Evolutionary conservation across 2,113 vertebrate species (phyloP), one percentile per base, ranked within the genome.

Genomic region (Bettongia penicillata): DNA sequence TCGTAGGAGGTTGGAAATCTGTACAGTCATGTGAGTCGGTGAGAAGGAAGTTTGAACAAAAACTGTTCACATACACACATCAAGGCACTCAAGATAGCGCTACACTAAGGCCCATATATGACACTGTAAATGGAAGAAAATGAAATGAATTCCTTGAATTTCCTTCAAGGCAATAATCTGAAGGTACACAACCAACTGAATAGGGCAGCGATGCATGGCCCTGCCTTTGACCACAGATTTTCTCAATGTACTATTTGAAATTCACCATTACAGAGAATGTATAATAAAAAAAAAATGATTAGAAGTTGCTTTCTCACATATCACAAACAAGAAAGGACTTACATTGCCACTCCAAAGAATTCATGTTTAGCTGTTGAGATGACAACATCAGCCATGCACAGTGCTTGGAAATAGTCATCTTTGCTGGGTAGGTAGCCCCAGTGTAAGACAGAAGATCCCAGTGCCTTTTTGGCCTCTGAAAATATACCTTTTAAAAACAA

Each of bases 341-440:
- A 99, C 99, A 99, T 99, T 92, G 99, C 99, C 93, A 99, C 99
- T 24, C 99, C 99, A 96, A 99, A 99, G 99, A 99, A 99, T 98
- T 99, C 99, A 19, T 99, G 99, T 95, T 99, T 99, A 98, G 99
- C 99, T 91, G 99, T 99, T 90, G 99, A 99, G 98, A 99, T 93
- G 96, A 99, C 99, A 96, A 99, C 99, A 96, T 99, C 99, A 25
- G 99, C 99, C 95, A 98, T 93, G 97, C 99, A 99, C 95, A 99
- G 98, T 24, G 98, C 99, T 96, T 89, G 97, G 98, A 99, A 98
- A 98, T 99, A 99, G 91, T 99, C 98, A 24, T 99, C 99, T 98
- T 98, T 99, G 97, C 98, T 99, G 98, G 99, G 96, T 98, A 99
- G 98, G 98, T 99, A 99, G 97, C 99, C 99, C 99, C 99, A 99